Evolutionary conservation across 2,888 invertebrate species (phyloP).

Genomic region (Seira musarum): DNA sequence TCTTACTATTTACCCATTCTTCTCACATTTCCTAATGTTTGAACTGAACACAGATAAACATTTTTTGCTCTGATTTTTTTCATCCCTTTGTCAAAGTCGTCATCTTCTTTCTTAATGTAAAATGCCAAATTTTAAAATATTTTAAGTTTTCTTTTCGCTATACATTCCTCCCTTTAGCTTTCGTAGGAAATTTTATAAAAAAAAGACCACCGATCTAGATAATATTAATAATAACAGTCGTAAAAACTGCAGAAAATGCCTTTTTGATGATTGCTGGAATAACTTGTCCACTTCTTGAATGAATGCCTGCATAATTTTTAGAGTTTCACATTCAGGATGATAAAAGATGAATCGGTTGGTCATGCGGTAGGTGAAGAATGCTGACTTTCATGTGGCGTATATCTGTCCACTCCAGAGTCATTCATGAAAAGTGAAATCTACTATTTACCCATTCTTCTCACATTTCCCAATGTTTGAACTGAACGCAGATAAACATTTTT

Average conservation of each 20-base stretch:
- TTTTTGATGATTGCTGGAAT: too few species aligned
- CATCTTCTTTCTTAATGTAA: neutral
- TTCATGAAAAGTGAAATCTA: neutral
- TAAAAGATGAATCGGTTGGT: neutral
- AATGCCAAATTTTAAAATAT: neutral
- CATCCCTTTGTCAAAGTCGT: neutral
- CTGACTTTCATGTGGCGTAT: conserved; percentile 4
- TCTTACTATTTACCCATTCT: too few species aligned
- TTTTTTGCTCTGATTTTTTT: neutral
- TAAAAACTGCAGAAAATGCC: too few species aligned
- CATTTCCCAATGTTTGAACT: neutral
- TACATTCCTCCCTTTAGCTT: too few species aligned
- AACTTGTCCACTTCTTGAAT: too few species aligned
- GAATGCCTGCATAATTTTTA: too few species aligned
- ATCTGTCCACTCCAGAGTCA: neutral
- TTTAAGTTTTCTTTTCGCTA: neutral
- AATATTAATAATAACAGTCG: too few species aligned
- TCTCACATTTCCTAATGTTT: too few species aligned
- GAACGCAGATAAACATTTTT: neutral
- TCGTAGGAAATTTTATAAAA: too few species aligned
- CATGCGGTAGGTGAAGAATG: conserved; percentile 36
- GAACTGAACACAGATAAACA: too few species aligned
- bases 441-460: neutral
- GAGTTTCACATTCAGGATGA: too few species aligned
- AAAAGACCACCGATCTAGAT: neutral